phyloP scores from a whole-genome alignment of 2,113 vertebrate genomes.

The Notarius lentiginosus region DNA sequence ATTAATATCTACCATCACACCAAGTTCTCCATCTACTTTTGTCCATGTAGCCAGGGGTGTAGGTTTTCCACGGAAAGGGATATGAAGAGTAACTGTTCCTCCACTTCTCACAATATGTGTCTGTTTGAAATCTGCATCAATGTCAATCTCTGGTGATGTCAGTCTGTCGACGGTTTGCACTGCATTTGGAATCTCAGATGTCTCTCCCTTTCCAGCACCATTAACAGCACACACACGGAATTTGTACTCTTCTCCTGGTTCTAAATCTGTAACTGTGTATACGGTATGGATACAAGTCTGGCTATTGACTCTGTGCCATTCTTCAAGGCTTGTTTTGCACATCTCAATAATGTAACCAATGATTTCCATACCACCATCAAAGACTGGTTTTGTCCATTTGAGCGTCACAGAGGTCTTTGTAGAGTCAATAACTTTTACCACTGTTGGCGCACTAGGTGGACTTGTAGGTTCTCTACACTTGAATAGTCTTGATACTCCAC shows the following conservation, averaged over 20 bases:
- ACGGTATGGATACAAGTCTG: conserved; percentile 88
- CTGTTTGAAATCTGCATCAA: conserved; percentile 93
- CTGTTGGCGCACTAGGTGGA: conserved; percentile 84
- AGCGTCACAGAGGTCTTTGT: conserved; percentile 91
- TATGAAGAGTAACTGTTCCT: conserved; percentile 82
- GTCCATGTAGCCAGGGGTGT: conserved; percentile 90
- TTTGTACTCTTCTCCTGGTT: conserved; percentile 92
- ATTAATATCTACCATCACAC: conserved; percentile 85
- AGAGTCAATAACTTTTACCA: conserved; percentile 93
- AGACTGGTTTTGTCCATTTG: conserved; percentile 94
- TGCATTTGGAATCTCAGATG: conserved; percentile 81
- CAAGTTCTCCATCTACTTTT: conserved; percentile 85
- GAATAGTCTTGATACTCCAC: conserved; percentile 88
- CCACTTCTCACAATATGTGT: conserved; percentile 92
- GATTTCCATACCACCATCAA: conserved; percentile 93
- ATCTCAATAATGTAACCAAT: conserved; percentile 98
- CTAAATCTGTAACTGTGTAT: conserved; percentile 84
- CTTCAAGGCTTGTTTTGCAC: conserved; percentile 93
- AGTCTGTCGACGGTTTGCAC: conserved; percentile 89
- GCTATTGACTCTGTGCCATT: conserved; percentile 92
- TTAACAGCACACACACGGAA: conserved; percentile 95
- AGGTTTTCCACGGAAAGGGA: conserved; percentile 89
- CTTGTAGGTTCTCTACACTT: conserved; percentile 94
- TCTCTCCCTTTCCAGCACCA: conserved; percentile 87
- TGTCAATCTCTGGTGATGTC: conserved; percentile 90